These are phyloP conservation scores for Apteryx mantelli DNA, from an alignment of 2,113 vertebrate species.

Conservation along the genomic window DNA sequence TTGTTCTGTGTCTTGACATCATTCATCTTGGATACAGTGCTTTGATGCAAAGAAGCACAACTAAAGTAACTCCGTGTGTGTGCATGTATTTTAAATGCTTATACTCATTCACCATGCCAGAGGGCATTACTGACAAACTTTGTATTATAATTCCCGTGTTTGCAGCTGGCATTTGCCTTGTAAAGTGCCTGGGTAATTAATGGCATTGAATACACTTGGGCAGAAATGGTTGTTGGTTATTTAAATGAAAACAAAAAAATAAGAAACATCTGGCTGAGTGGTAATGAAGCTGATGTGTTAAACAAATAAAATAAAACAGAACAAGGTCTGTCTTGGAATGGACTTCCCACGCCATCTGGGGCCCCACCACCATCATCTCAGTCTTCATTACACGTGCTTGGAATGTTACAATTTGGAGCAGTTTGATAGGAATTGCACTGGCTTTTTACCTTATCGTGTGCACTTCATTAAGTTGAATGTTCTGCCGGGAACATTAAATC, in stretches of 20 bases:
- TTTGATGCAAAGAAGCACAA: not conserved
- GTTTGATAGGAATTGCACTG: not conserved
- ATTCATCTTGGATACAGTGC: not conserved
- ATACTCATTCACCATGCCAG: not conserved
- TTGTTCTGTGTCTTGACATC: conserved; percentile 3
- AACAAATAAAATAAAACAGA: not conserved
- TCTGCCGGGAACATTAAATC: not conserved
- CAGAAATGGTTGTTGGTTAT: not conserved
- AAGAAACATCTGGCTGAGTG: not conserved
- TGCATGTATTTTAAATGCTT: not conserved
- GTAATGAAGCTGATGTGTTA: not conserved
- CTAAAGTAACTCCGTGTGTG: not conserved
- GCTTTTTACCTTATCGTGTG: not conserved
- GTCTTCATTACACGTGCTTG: not conserved
- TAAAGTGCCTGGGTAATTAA: not conserved
- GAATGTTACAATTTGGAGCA: not conserved
- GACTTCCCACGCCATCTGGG: not conserved
- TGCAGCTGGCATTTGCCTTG: conserved; percentile 30
- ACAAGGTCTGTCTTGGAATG: not conserved
- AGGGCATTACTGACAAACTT: not conserved
- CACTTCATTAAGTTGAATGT: not conserved
- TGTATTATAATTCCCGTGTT: not conserved
- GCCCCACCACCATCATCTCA: not conserved
- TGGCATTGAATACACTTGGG: not conserved
- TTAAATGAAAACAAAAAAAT: not conserved